A percentile compares a stretch with the other conserved stretches of the same genome.
These are phyloP conservation scores for Elysia chlorotica DNA, from an alignment of 1,140 invertebrate genomes.

Conservation along the genomic window DNA sequence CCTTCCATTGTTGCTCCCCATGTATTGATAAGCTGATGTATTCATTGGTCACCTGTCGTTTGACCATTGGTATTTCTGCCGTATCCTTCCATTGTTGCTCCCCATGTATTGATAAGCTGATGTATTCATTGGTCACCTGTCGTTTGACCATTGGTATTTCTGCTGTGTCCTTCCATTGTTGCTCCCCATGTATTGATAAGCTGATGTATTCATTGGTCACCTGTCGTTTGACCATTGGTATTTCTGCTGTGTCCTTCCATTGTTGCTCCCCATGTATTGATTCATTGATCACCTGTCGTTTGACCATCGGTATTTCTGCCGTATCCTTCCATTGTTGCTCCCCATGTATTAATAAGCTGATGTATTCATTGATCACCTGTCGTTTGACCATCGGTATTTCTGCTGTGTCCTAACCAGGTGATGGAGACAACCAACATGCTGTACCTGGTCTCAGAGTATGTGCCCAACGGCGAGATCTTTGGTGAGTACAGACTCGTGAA, in stretches of 20 bases:
- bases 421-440: slow-evolving; percentile 96
- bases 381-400: no score
- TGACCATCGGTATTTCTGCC: neutral
- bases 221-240: no score
- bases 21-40: no score
- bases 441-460: slow-evolving; percentile 96
- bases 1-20: no score
- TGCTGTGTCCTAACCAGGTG: slow-evolving; percentile 62
- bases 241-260: neutral
- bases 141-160: no score
- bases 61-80: no score
- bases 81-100: no score
- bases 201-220: no score
- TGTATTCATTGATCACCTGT: neutral
- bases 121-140: neutral
- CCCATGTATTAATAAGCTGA: neutral
- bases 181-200: no score
- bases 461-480: slow-evolving; percentile 92
- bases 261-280: neutral
- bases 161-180: neutral
- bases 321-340: neutral
- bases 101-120: no score
- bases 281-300: neutral
- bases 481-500: slow-evolving; percentile 68
- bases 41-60: no score